Base-by-base conservation (phyloP, 1,140 invertebrate species). In the Mya arenaria region DNA sequence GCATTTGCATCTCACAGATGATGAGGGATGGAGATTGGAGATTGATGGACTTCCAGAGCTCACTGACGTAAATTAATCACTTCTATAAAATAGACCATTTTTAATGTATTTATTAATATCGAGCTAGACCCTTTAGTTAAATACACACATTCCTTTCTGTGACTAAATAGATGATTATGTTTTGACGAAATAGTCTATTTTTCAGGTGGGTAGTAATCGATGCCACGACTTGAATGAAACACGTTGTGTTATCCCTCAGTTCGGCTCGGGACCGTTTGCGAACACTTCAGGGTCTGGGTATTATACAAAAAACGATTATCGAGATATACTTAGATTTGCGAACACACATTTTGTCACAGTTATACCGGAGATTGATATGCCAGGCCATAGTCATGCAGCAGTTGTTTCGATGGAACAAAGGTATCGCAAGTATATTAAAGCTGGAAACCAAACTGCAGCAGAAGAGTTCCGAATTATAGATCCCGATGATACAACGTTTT, bases 1-100 rank as follows among this genome's bases (percentile, higher is more conserved):
- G 3, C 92, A 92, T 73, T 82, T 92, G 0, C 92, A 92, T 77
- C 80, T 93, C 36, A 69, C 91, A 3, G 92, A 93, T 65, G 92
- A 93, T 58, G 91, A 93, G 65, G 91, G 90, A 0, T 92, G 91
- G 91, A 83, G 91, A 34, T 32, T 93, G 1, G 86, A 93, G 75
- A 92, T 92, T 8, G 66, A 80, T 0, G 87, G 82, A 4, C 81
- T 92, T 23, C 87, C 89, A 17, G 91, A 92, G 84, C 85, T 92
- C 0, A 92, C 91, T 0, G 28, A 86, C 85, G 92, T 92, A 78
- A 19, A 13, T n/a, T n/a, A n/a, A n/a, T n/a, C n/a, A n/a, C n/a
- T n/a, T n/a, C n/a, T n/a, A n/a, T n/a, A n/a, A n/a, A n/a, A n/a
- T n/a, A n/a, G n/a, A n/a, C n/a, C n/a, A n/a, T n/a, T n/a, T n/a